These are phyloP conservation scores for Phrixothrix hirtus DNA, from an alignment of 2,888 invertebrate species.

Conservation along the genomic window DNA sequence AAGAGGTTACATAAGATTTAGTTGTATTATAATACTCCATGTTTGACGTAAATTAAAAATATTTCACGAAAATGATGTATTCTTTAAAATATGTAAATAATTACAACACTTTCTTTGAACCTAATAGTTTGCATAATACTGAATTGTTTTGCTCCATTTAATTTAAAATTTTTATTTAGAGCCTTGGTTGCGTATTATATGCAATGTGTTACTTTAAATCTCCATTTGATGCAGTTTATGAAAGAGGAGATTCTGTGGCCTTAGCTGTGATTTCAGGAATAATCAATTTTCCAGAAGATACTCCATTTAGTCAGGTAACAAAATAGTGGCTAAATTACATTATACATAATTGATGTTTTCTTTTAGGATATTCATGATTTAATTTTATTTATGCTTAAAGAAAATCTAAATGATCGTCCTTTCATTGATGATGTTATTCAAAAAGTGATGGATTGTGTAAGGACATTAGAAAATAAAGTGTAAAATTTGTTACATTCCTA, in stretches of 20 bases:
- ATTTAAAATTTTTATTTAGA: conserved; percentile 68
- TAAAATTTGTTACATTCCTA: conserved; percentile 43
- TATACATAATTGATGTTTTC: neutral
- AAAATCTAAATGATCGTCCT: conserved; percentile 77
- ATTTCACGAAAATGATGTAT: no score
- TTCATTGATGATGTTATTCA: conserved; percentile 74
- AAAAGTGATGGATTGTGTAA: conserved; percentile 62
- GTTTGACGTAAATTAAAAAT: no score
- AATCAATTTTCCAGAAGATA: conserved; percentile 69
- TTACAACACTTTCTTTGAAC: no score
- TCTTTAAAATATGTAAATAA: no score
- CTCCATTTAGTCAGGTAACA: conserved; percentile 68
- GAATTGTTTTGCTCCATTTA: no score
- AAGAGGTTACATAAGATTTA: no score
- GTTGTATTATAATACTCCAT: no score
- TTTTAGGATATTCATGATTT: conserved; percentile 70
- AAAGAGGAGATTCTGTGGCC: conserved; percentile 85
- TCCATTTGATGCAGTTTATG: conserved; percentile 82
- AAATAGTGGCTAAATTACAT: conserved; percentile 18
- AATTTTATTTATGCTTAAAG: conserved; percentile 70
- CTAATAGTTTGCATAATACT: no score
- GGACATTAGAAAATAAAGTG: conserved; percentile 62
- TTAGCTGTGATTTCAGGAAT: conserved; percentile 80
- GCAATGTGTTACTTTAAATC: conserved; percentile 84
- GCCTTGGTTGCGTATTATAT: conserved; percentile 82